These are phyloP conservation scores for Agonopterix heracliana DNA, from an alignment of 2,888 invertebrate species.

Conservation along the genomic window DNA sequence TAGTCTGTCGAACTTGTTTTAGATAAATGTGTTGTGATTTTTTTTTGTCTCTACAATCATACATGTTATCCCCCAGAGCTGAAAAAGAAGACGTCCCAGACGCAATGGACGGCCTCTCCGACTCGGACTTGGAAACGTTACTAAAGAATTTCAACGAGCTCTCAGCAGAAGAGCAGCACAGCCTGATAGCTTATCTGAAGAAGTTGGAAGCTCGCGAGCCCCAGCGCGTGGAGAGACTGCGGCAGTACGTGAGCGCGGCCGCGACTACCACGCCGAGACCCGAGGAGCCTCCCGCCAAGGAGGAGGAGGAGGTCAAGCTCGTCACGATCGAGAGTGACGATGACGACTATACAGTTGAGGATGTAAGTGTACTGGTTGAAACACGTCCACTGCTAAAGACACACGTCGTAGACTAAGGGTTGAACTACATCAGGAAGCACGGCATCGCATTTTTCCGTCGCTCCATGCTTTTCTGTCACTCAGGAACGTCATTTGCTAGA, in stretches of 20 bases:
- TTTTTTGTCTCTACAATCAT: too few relatives aligned
- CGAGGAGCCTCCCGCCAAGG: constrained; percentile 19
- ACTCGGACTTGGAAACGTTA: constrained; percentile 86
- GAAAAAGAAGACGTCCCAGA: constrained; percentile 48
- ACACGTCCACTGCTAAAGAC: too few relatives aligned
- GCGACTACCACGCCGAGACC: constrained; percentile 17
- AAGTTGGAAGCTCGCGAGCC: constrained; percentile 87
- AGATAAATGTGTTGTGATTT: too few relatives aligned
- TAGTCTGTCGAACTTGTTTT: too few relatives aligned
- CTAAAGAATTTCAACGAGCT: constrained; percentile 87
- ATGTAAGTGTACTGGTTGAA: constrained; percentile 64
- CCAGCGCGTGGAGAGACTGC: constrained; percentile 83
- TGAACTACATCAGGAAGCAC: too few relatives aligned
- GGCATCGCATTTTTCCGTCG: too few relatives aligned
- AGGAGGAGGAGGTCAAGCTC: constrained; percentile 6
- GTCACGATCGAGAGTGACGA: constrained; percentile 79
- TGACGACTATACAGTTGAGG: constrained; percentile 88
- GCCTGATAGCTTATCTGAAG: constrained; percentile 87
- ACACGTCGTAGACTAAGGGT: too few relatives aligned
- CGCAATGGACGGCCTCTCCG: constrained; percentile 85
- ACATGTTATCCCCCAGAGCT: constrained; percentile 18
- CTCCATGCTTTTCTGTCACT: too few relatives aligned
- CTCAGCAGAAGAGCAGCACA: constrained; percentile 87
- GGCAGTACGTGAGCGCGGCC: constrained; percentile 82
- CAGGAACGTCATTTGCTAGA: too few relatives aligned